Percentiles rank a stretch among this genome's conserved stretches.
phyloP scores from a whole-genome alignment of 2,888 invertebrate genomes.

The Meghimatium bilineatum region DNA sequence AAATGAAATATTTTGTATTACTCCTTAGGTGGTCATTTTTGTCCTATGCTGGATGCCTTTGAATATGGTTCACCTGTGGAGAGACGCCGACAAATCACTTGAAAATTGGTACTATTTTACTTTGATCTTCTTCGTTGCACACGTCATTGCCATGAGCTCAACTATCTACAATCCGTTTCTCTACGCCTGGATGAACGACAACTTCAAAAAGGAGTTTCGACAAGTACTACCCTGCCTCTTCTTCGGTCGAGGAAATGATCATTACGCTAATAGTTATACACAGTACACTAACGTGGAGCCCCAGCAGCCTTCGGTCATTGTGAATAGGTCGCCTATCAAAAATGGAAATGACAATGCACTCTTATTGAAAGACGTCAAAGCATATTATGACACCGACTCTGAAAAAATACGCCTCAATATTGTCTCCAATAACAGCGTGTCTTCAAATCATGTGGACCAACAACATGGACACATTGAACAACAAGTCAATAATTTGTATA shows the following conservation, averaged over 20 bases:
- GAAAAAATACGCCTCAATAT: conserved; percentile 72
- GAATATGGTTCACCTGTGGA: conserved; percentile 90
- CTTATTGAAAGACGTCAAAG: conserved; percentile 63
- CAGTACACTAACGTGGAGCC: conserved; percentile 74
- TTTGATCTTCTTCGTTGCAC: conserved; percentile 91
- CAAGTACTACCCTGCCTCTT: conserved; percentile 76
- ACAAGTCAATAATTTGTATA: not conserved
- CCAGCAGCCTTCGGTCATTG: conserved; percentile 70
- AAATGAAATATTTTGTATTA: not conserved
- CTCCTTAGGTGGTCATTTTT: conserved; percentile 83
- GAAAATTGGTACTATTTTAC: conserved; percentile 89
- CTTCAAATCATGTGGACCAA: conserved; percentile 31
- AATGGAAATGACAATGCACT: conserved; percentile 66
- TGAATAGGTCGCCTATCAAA: conserved; percentile 71
- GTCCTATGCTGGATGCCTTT: conserved; percentile 90
- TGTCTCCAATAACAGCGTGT: conserved; percentile 53
- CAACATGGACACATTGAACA: not conserved
- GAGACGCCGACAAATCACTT: conserved; percentile 65
- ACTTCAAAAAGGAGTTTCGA: conserved; percentile 92
- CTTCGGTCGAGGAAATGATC: conserved; percentile 58
- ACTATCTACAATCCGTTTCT: conserved; percentile 95
- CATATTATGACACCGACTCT: conserved; percentile 70
- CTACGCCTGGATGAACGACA: conserved; percentile 96
- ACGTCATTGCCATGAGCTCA: conserved; percentile 93
- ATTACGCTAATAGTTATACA: conserved; percentile 68